Conservation (phyloP, 2,888 invertebrate species). For the Macroteleia sp. region DNA sequence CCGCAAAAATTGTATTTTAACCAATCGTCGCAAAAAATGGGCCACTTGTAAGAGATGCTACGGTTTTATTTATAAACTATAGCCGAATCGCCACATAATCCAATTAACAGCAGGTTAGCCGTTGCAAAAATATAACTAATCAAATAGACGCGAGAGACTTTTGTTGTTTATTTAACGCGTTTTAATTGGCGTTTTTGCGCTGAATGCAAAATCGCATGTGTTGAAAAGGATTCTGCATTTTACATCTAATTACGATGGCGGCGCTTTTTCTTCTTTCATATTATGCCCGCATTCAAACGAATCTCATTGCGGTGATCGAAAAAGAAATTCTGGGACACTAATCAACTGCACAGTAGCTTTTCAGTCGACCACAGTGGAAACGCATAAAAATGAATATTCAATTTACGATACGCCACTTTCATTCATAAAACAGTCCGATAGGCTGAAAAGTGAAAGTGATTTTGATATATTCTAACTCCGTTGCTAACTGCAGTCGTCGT, state of each 20-base stretch:
- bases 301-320: no score
- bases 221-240: not conserved
- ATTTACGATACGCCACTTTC: conserved; percentile 10
- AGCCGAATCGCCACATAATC: conserved; percentile 2
- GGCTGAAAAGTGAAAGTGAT: conserved; percentile 26
- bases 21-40: not conserved
- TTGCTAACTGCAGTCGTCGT: no score
- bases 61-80: not conserved
- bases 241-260: not conserved
- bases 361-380: no score
- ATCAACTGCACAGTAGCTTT: conserved; percentile 2
- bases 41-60: not conserved
- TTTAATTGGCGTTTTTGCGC: conserved; percentile 25
- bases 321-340: not conserved
- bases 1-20: not conserved
- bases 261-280: not conserved
- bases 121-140: conserved; percentile 20
- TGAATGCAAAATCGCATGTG: not conserved
- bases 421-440: conserved; percentile 8
- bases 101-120: conserved; percentile 16
- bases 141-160: conserved; percentile 1
- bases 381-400: not conserved
- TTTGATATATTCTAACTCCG: conserved; percentile 1
- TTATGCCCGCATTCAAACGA: not conserved
- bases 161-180: conserved; percentile 14